Percentiles rank a stretch among this genome's conserved stretches.
phyloP scores from a whole-genome alignment of 2,797 vertebrate species.

The Salmo trutta region DNA sequence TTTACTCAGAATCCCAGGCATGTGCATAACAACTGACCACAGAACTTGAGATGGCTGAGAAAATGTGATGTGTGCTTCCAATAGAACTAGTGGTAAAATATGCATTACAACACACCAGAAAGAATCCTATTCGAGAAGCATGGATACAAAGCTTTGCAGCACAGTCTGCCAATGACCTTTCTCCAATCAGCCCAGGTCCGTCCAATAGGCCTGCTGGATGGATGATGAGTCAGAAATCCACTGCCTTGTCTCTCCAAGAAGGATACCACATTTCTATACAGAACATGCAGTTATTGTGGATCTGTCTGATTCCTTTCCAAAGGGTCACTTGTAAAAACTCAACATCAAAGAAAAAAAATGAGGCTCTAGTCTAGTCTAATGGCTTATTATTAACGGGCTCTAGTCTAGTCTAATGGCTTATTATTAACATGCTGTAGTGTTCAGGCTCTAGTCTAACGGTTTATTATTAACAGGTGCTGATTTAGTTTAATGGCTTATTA shows the following conservation, averaged over 20 bases:
- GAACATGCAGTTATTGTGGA: neutral
- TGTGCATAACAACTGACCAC: neutral
- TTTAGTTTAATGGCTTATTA: too few relatives aligned
- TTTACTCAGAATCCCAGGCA: neutral
- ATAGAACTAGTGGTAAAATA: neutral
- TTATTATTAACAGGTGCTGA: too few relatives aligned
- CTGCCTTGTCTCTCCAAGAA: neutral
- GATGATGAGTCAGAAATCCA: constrained; percentile 1
- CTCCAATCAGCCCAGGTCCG: neutral
- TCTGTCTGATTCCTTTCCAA: neutral
- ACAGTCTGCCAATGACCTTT: neutral
- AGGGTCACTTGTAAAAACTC: neutral
- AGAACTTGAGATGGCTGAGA: constrained; percentile 4
- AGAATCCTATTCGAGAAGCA: neutral
- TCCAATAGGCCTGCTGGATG: neutral
- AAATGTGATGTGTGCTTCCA: neutral
- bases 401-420: too few relatives aligned
- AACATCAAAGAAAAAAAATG: neutral
- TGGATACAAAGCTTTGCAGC: neutral
- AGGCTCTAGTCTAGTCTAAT: neutral
- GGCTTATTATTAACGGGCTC: too few relatives aligned
- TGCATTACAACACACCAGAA: neutral
- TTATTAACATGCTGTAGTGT: too few relatives aligned
- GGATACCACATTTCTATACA: neutral
- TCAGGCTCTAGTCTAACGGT: too few relatives aligned